These are phyloP conservation scores for Dinoponera quadriceps DNA, from an alignment of 1,140 invertebrate genomes.

Conservation along the genomic window DNA sequence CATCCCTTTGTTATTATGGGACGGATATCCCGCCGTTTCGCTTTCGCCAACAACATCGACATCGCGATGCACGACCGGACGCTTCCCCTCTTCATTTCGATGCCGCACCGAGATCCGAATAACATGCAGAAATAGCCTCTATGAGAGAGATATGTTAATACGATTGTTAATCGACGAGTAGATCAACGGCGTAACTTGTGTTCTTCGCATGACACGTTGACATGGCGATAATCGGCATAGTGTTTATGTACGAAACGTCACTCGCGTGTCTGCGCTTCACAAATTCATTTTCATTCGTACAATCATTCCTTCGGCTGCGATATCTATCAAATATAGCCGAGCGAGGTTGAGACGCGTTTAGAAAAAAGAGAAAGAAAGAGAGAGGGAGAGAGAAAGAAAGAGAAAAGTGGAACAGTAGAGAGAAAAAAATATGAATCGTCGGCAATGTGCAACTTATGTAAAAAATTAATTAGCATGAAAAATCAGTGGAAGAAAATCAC, in stretches of 20 bases:
- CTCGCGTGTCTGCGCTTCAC: neutral
- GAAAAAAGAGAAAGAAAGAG: neutral
- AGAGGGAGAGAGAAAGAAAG: neutral
- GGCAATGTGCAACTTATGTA: slow-evolving; percentile 52
- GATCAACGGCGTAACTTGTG: neutral
- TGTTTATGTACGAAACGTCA: slow-evolving; percentile 14
- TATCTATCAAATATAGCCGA: slow-evolving; percentile 17
- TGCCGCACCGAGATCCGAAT: neutral
- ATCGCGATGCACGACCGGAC: slow-evolving; percentile 15
- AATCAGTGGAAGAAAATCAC: slow-evolving; percentile 27
- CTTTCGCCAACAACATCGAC: slow-evolving; percentile 11
- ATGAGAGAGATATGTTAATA: neutral
- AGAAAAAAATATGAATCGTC: slow-evolving; percentile 34
- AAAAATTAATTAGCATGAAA: slow-evolving; percentile 37
- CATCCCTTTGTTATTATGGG: slow-evolving; percentile 1
- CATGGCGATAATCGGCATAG: slow-evolving; percentile 25
- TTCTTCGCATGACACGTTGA: slow-evolving; percentile 12
- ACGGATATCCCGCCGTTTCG: neutral
- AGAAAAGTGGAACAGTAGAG: neutral
- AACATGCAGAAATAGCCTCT: slow-evolving; percentile 19
- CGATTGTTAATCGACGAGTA: neutral
- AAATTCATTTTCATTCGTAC: slow-evolving; percentile 39
- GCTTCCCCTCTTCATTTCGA: slow-evolving; percentile 30
- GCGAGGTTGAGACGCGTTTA: slow-evolving; percentile 26
- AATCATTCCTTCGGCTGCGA: slow-evolving; percentile 31